These are phyloP conservation scores for Orbicella faveolata DNA, from an alignment of 64 coral and sea anemone species.

Conservation along the genomic window DNA sequence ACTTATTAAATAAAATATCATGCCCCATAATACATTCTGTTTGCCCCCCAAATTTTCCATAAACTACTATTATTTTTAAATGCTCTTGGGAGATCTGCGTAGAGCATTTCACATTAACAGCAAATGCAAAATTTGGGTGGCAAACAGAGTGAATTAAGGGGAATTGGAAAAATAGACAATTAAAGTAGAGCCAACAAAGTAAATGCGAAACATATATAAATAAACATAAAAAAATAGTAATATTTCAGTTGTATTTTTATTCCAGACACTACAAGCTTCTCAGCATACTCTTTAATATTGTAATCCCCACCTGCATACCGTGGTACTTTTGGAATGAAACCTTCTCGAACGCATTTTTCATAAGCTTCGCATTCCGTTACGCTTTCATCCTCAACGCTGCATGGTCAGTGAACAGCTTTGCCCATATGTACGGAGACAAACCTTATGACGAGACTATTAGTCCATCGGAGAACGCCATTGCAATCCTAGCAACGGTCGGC, in stretches of 20 bases:
- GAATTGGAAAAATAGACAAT: too few relatives aligned
- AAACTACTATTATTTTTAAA: too few relatives aligned
- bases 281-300: constrained; percentile 3
- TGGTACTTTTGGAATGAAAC: constrained; percentile 56
- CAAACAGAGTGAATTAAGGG: too few relatives aligned
- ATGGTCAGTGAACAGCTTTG: constrained; percentile 68
- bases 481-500: background rate
- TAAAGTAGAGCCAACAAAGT: background rate
- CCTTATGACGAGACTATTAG: constrained; percentile 62
- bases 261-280: constrained; percentile 59
- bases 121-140: too few relatives aligned
- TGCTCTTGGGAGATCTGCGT: too few relatives aligned
- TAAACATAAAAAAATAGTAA: too few relatives aligned
- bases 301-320: constrained; percentile 53
- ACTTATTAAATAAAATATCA: background rate
- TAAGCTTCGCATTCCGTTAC: constrained; percentile 53
- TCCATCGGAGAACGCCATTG: constrained; percentile 43
- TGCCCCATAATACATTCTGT: too few relatives aligned
- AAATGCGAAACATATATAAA: background rate
- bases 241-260: background rate
- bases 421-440: constrained; percentile 65
- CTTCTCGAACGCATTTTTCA: constrained; percentile 50
- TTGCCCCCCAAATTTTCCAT: too few relatives aligned
- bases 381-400: constrained; percentile 40
- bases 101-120: too few relatives aligned